Evolutionary conservation across 1,140 invertebrate genomes (phyloP), one percentile per base, ranked within the genome.

Genomic region (Pseudomyrmex pallidus): DNA sequence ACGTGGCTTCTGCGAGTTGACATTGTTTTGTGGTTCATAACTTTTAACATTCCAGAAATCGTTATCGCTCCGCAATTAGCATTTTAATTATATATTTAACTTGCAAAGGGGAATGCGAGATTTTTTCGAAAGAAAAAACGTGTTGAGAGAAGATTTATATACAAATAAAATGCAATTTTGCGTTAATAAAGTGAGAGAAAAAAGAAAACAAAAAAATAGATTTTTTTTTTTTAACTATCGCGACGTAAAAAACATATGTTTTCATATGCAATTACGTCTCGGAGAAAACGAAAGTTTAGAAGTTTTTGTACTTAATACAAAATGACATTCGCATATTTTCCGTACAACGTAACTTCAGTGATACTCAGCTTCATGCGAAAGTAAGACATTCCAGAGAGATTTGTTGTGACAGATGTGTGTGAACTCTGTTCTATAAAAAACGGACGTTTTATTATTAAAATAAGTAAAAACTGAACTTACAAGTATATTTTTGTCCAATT

Each of bases 341-440:
- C 20, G 52, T 70, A 54, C 15, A n/a, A 44, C 35, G 35, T 35
- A 80, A 59, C 76, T 70, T 48, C 35, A 3, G 54, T 80, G 44
- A 80, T 80, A 78, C 59, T 59, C 15, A 44, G 3, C 13, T 77
- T 50, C 17, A 17, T 35, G 20, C 44, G 22, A 72, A 17, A 48
- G 63, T 25, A 70, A 68, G 35, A 35, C 76, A 80, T 80, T 80
- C 76, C 76, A 80, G 44, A 25, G 50, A 80, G 66, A 70, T 50
- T 80, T 72, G 50, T 72, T 25, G 35, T 46, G 20, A 25, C 35
- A 12, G 46, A 70, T 64, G 12, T 35, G 35, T 35, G 35, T 35
- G 15, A 44, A 56, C 13, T 15, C 59, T 17, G 15, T 13, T 57
- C 13, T 7, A 20, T 54, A 48, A 68, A 48, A 68, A 56, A n/a